Evolutionary conservation across 2,113 vertebrate genomes (phyloP), one percentile per base, ranked within the genome.

Genomic region (Chaenocephalus aceratus): DNA sequence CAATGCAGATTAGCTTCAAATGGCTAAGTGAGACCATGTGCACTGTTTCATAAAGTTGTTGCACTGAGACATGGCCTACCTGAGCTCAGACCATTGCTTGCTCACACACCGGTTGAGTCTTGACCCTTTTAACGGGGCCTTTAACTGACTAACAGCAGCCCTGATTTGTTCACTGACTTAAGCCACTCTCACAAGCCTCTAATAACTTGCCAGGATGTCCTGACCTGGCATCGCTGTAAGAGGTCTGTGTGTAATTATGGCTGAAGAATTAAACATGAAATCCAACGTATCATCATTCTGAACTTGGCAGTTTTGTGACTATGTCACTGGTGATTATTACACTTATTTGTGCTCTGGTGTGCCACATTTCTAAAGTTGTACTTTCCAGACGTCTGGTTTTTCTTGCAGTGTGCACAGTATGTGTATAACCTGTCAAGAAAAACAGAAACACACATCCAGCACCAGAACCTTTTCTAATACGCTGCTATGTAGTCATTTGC

Each of bases 81-180:
- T 2, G 1, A 57, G 18, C 2, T 72, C 54, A 52, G 4, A 58
- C 65, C 16, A 3, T 15, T 44, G 6, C 64, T 10, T 53, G 52
- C 45, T 51, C 65, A 72, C 26, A 46, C 41, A 52, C 36, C 3
- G 3, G 34, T 65, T 76, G 46, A 44, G 57, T 54, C 75, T 58
- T 58, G 16, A 51, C 10, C 53, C 0, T 53, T 61, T 30, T 57
- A 68, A 11, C 51, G 54, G 30, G 57, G 56, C 26, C 72, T 65
- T 72, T 46, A 45, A 34, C 62, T 62, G 49, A 49, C 51, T 45
- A 66, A 75, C 76, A 79, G 77, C 58, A 44, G 41, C n/a, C 45
- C 23, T 59, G 36, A 84, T 70, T 81, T 84, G 36, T 0, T 83
- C 65, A 54, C 46, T 10, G 60, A 66, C 51, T 63, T 63, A 67